These are phyloP conservation scores for Cyclophora albipunctata DNA, from an alignment of 2,888 invertebrate species.

Conservation along the genomic window DNA sequence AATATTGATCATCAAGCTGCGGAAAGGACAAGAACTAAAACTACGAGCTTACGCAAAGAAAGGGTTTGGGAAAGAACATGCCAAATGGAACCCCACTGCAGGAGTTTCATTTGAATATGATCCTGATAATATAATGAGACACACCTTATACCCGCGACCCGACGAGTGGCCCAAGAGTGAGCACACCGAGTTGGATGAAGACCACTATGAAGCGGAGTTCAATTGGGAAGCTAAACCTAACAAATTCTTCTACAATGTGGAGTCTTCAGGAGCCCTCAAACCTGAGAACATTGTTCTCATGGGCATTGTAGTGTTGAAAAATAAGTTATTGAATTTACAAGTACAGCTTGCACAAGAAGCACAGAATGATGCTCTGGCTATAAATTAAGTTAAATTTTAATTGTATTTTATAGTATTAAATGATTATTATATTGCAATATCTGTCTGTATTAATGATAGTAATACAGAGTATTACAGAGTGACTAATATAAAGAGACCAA, in stretches of 20 bases:
- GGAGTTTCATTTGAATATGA: conserved; percentile 99
- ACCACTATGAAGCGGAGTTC: conserved; percentile 94
- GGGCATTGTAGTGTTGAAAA: conserved; percentile 94
- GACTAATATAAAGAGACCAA: no score
- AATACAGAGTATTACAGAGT: no score
- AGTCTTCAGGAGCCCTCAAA: conserved; percentile 93
- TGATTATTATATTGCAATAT: conserved; percentile 1
- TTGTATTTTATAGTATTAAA: conserved; percentile 1
- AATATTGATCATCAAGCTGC: conserved; percentile 82
- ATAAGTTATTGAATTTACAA: conserved; percentile 96
- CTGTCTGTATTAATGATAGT: no score
- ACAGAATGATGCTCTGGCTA: conserved; percentile 87
- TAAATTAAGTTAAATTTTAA: conserved; percentile 54
- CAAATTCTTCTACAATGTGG: conserved; percentile 97
- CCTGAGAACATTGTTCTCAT: conserved; percentile 98
- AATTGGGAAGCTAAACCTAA: conserved; percentile 97
- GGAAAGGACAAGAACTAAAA: conserved; percentile 93
- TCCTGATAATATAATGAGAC: conserved; percentile 97
- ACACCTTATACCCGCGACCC: conserved; percentile 95
- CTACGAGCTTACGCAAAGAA: conserved; percentile 97
- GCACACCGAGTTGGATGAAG: conserved; percentile 94
- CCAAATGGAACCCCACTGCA: conserved; percentile 99
- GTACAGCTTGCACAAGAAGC: conserved; percentile 92
- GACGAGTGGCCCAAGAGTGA: conserved; percentile 99
- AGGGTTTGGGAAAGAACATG: conserved; percentile 98